Conservation (phyloP, 2,797 vertebrate species). For the Manis javanica region DNA sequence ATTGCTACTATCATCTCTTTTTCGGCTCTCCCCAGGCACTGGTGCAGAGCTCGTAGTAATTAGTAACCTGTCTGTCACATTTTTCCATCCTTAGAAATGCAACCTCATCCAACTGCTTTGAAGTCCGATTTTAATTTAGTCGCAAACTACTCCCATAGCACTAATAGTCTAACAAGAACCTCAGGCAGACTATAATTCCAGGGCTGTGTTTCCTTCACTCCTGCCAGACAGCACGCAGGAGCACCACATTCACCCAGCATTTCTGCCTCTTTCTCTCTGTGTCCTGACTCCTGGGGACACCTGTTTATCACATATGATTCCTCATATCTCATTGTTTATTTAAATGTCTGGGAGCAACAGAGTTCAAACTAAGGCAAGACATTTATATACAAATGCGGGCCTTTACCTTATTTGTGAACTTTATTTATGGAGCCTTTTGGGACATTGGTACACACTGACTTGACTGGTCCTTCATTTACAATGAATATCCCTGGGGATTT, state of each 20-base stretch:
- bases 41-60: slow-evolving; percentile 77
- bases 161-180: slow-evolving; percentile 73
- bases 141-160: slow-evolving; percentile 81
- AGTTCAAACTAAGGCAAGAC: background rate
- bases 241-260: background rate
- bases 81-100: slow-evolving; percentile 81
- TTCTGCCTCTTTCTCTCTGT: background rate
- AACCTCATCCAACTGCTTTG: slow-evolving; percentile 80
- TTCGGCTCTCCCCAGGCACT: slow-evolving; percentile 74
- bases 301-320: background rate
- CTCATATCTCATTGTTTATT: background rate
- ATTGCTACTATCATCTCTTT: background rate
- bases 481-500: background rate
- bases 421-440: background rate
- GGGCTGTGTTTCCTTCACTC: slow-evolving; percentile 64
- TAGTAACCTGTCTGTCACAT: slow-evolving; percentile 74
- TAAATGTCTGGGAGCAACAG: background rate
- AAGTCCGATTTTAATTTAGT: slow-evolving; percentile 87
- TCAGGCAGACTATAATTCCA: slow-evolving; percentile 79
- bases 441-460: background rate
- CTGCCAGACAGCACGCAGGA: background rate
- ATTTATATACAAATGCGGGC: too few relatives aligned
- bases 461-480: too few relatives aligned
- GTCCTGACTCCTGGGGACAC: background rate
- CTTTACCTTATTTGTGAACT: background rate